Evolutionary conservation across 2,113 vertebrate species (phyloP), one percentile per base, ranked within the genome.

Genomic region (Erpornis zantholeuca): DNA sequence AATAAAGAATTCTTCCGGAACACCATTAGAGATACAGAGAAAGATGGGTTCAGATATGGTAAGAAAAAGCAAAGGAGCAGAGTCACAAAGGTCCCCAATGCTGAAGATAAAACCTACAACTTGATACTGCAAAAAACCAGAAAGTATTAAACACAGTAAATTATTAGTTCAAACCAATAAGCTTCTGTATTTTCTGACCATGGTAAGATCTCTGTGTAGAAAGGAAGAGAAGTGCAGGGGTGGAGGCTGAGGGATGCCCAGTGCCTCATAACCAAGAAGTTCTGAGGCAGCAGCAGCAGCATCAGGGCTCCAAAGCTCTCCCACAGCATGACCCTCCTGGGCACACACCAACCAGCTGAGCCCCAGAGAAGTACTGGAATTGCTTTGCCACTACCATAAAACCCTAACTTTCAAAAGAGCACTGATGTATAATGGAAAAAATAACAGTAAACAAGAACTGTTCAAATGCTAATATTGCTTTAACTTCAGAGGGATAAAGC

Each of bases 251-350:
- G 35, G 31, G 44, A 78, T 56, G 25, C 36, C n/a, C 25, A 2
- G 12, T 29, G 52, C 61, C 50, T 5, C 5, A 0, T 4, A 59
- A 19, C 24, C 8, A 33, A 33, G 49, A 45, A 9, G 27, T 19
- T 33, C 9, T 15, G 73, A n/a, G 52, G 35, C 3, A 3, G 38
- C 21, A 9, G 53, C 38, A 44, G 70, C 45, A 57, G 20, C 6
- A 0, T 1, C 1, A 2, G 36, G 20, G 36, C 45, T 52, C 22
- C 53, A 29, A 64, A 65, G n/a, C 20, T 3, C 16, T 22, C 35
- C n/a, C 47, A 19, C 3, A 42, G 78, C 44, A 23, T 0, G 13
- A 21, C 19, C 44, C 24, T 15, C 65, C 52, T 40, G 49, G 27
- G 35, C 66, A n/a, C 56, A 49, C 61, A 45, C 22, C 42, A 6